Percentiles rank a stretch among this genome's conserved stretches.
These are phyloP conservation scores for Battus philenor DNA, from an alignment of 1,140 invertebrate genomes.

Conservation along the genomic window DNA sequence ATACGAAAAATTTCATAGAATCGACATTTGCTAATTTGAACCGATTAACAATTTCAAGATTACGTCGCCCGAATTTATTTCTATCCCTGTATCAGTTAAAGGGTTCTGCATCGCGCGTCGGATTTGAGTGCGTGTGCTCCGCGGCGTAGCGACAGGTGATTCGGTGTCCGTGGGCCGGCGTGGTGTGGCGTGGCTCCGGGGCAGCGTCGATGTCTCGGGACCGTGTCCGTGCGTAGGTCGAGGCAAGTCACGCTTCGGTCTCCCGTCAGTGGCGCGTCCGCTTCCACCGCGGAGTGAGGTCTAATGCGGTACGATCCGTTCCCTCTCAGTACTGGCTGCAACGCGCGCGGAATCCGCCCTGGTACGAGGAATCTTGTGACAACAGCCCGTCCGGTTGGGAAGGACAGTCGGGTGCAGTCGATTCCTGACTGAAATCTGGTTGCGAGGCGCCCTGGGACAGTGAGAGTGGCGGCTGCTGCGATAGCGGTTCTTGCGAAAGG, in stretches of 20 bases:
- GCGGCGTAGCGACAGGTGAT: constrained; percentile 2
- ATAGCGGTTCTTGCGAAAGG: constrained; percentile 47
- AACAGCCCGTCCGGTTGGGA: constrained; percentile 96
- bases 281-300: constrained; percentile 27
- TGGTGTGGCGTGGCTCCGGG: not conserved
- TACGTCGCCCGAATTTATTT: constrained; percentile 10
- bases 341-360: constrained; percentile 81
- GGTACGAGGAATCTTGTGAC: constrained; percentile 96
- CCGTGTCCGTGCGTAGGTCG: constrained; percentile 17
- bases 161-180: not conserved
- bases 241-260: constrained; percentile 20
- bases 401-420: constrained; percentile 91
- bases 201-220: constrained; percentile 9
- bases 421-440: constrained; percentile 91
- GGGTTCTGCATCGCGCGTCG: constrained; percentile 4
- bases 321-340: constrained; percentile 79
- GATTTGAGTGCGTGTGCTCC: not conserved
- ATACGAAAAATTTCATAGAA: constrained; percentile 2
- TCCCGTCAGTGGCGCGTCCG: constrained; percentile 33
- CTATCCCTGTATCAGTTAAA: constrained; percentile 12
- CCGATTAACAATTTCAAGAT: constrained; percentile 11
- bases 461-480: constrained; percentile 80
- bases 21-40: constrained; percentile 13
- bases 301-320: constrained; percentile 40
- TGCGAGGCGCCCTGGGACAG: constrained; percentile 88